A percentile compares a stretch with the other conserved stretches of the same genome.
These are phyloP conservation scores for Caenorhabditis latens DNA, from an alignment of 1,140 invertebrate genomes.

Conservation along the genomic window DNA sequence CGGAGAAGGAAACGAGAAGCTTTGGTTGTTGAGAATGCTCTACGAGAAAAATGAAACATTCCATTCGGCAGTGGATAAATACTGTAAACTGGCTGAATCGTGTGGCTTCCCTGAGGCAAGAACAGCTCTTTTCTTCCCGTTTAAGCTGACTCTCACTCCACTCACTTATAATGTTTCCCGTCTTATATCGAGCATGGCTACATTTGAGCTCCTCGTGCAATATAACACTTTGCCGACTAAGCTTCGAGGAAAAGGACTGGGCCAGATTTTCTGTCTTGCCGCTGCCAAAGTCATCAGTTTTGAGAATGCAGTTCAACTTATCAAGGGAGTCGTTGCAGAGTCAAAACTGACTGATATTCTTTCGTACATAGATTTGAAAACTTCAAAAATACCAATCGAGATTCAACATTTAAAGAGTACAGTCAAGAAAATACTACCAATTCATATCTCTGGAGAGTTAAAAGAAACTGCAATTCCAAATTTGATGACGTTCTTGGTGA, in stretches of 20 bases:
- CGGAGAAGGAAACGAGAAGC: slow-evolving; percentile 46
- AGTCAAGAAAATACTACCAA: slow-evolving; percentile 29
- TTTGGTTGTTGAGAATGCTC: slow-evolving; percentile 37
- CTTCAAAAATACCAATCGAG: slow-evolving; percentile 23
- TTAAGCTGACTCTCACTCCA: slow-evolving; percentile 35
- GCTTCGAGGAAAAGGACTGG: slow-evolving; percentile 28
- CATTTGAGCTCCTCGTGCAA: slow-evolving; percentile 16
- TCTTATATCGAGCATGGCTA: slow-evolving; percentile 42
- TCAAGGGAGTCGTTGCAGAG: slow-evolving; percentile 36
- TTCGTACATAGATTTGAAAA: not conserved
- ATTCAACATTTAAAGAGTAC: slow-evolving; percentile 26
- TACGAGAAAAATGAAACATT: slow-evolving; percentile 33
- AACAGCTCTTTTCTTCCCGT: slow-evolving; percentile 55
- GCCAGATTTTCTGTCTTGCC: slow-evolving; percentile 29
- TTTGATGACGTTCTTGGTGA: slow-evolving; percentile 44
- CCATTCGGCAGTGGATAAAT: slow-evolving; percentile 20
- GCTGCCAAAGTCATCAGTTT: slow-evolving; percentile 32
- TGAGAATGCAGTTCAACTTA: slow-evolving; percentile 35
- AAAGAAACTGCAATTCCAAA: slow-evolving; percentile 32
- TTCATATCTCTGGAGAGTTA: slow-evolving; percentile 21
- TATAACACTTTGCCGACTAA: slow-evolving; percentile 16
- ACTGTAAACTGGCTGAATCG: slow-evolving; percentile 21
- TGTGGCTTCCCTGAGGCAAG: slow-evolving; percentile 41
- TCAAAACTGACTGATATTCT: slow-evolving; percentile 13
- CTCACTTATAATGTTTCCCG: slow-evolving; percentile 18